A percentile compares a stretch with the other conserved stretches of the same genome.
These are phyloP conservation scores for Strigamia crassipes DNA, from an alignment of 2,888 invertebrate genomes.

Conservation along the genomic window DNA sequence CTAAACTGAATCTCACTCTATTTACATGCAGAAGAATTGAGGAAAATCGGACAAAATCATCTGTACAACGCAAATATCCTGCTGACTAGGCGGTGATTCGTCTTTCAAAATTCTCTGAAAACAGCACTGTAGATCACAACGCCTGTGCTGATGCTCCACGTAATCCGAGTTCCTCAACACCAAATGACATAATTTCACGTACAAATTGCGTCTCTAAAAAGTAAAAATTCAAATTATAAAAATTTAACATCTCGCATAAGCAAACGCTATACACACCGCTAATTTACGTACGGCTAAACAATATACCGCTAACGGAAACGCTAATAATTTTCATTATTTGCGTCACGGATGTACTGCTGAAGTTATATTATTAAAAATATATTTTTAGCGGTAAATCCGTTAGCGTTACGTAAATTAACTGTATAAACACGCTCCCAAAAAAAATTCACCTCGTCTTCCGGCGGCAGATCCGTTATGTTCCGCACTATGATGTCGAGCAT, in stretches of 20 bases:
- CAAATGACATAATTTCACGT: no score
- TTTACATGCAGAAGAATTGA: conserved; percentile 61
- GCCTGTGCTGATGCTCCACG: conserved; percentile 79
- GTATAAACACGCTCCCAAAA: no score
- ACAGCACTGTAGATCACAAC: conserved; percentile 79
- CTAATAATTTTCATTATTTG: no score
- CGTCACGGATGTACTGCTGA: no score
- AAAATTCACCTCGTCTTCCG: conserved; percentile 73
- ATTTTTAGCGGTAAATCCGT: no score
- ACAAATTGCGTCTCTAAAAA: not conserved
- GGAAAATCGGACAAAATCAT: conserved; percentile 85
- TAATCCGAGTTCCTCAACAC: conserved; percentile 79
- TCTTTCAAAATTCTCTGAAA: conserved; percentile 86
- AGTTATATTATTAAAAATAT: no score
- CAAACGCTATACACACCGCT: no score
- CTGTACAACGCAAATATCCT: conserved; percentile 76
- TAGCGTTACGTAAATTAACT: no score
- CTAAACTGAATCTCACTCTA: not conserved
- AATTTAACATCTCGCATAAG: no score
- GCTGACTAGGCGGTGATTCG: conserved; percentile 73
- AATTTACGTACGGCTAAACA: no score
- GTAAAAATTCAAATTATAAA: no score
- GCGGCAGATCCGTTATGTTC: conserved; percentile 84
- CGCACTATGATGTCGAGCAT: conserved; percentile 90
- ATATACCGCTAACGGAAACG: no score